A percentile compares a stretch with the other conserved stretches of the same genome.
Evolutionary conservation across 2,888 invertebrate species (phyloP).

Genomic region (Orchesellides sinensis): DNA sequence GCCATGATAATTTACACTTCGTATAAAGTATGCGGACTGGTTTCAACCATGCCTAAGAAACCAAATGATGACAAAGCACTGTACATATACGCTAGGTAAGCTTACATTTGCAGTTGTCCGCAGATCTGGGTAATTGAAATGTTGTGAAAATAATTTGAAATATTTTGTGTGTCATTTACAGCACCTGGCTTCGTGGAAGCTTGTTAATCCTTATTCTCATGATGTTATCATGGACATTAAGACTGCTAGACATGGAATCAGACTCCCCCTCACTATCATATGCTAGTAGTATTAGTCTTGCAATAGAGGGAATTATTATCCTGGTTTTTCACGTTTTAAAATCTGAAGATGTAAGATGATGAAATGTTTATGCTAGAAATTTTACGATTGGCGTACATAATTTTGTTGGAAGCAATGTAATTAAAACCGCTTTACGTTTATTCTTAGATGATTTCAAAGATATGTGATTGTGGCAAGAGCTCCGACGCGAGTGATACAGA

Average conservation of each 20-base stretch:
- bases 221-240: constrained; percentile 74
- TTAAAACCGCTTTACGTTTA: not conserved
- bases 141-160: not conserved
- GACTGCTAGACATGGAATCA: constrained; percentile 74
- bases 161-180: constrained; percentile 50
- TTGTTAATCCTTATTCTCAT: constrained; percentile 74
- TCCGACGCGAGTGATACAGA: constrained; percentile 74
- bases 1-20: constrained; percentile 74
- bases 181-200: constrained; percentile 75
- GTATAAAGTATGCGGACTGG: constrained; percentile 73
- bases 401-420: no score
- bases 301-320: constrained; percentile 73
- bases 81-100: constrained; percentile 74
- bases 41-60: constrained; percentile 75
- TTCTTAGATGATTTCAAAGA: constrained; percentile 73
- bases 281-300: constrained; percentile 73
- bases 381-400: not conserved
- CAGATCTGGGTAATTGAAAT: not conserved
- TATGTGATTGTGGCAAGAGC: constrained; percentile 75
- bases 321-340: constrained; percentile 74
- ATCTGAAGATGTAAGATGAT: constrained; percentile 74
- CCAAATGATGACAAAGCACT: constrained; percentile 75
- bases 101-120: not conserved
- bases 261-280: constrained; percentile 72
- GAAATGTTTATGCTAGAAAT: not conserved